These are phyloP conservation scores for Acrobasis repandana DNA, from an alignment of 2,888 invertebrate genomes.

Conservation along the genomic window DNA sequence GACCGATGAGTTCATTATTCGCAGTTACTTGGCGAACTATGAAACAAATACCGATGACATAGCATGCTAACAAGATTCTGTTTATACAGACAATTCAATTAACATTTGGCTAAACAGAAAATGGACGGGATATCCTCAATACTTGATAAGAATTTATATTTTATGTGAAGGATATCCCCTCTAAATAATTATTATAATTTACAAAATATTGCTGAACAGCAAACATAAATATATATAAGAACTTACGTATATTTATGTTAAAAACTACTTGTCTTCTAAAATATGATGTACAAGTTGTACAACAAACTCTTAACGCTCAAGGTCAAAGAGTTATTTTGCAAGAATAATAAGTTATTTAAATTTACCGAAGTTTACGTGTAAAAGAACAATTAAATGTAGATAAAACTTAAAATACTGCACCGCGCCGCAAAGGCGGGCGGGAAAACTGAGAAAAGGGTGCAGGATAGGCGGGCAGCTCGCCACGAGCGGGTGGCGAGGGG, in stretches of 20 bases:
- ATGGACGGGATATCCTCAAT: background rate
- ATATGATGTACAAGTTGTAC: too few relatives aligned
- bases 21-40: constrained; percentile 14
- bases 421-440: constrained; percentile 47
- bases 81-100: constrained; percentile 24
- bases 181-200: background rate
- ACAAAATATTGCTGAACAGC: too few relatives aligned
- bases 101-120: constrained; percentile 21
- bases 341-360: background rate
- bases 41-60: constrained; percentile 1
- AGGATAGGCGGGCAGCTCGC: constrained; percentile 31
- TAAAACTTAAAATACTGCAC: constrained; percentile 27
- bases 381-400: constrained; percentile 18
- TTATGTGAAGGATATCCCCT: background rate
- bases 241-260: too few relatives aligned
- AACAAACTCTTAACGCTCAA: too few relatives aligned
- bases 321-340: too few relatives aligned
- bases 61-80: constrained; percentile 7
- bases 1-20: constrained; percentile 37
- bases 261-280: too few relatives aligned
- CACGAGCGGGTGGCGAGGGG: constrained; percentile 35
- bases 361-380: background rate
- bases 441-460: constrained; percentile 44
- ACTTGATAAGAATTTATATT: constrained; percentile 1
- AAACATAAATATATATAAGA: too few relatives aligned